Percentiles rank a stretch among this genome's conserved stretches.
Conservation (phyloP, 1,140 invertebrate species). For the Conus betulinus region DNA sequence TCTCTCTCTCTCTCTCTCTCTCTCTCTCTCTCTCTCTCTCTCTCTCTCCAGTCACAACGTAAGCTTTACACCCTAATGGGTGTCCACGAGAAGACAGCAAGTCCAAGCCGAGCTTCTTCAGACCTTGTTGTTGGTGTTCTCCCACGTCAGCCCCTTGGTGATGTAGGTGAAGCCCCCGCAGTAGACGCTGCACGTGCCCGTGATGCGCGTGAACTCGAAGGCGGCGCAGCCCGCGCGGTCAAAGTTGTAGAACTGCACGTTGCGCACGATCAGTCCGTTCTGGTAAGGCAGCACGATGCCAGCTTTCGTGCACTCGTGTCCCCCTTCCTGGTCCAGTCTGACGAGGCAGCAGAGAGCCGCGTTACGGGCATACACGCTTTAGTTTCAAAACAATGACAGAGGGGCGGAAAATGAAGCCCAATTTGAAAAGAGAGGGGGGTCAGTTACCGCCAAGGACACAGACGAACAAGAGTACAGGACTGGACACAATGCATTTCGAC, state of each 20-base stretch:
- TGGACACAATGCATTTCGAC: no score
- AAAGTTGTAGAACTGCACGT: constrained; percentile 63
- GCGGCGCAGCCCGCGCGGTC: constrained; percentile 48
- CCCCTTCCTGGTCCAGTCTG: constrained; percentile 24
- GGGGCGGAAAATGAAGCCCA: no score
- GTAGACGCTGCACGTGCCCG: constrained; percentile 50
- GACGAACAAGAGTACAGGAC: no score
- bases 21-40: no score
- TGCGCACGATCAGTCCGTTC: constrained; percentile 50
- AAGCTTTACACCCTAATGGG: no score
- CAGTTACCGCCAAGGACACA: no score
- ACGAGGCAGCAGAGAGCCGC: no score
- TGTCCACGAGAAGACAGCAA: background rate
- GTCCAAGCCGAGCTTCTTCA: background rate
- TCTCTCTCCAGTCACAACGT: no score
- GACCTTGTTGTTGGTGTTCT: constrained; percentile 52
- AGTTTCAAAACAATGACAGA: no score
- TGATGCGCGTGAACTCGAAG: constrained; percentile 54
- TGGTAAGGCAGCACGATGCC: constrained; percentile 64
- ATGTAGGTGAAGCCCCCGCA: constrained; percentile 59
- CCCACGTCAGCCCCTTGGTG: constrained; percentile 45
- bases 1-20: no score
- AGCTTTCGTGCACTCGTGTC: constrained; percentile 40
- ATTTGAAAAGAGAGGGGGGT: no score
- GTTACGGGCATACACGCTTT: no score